Percentiles rank a stretch among this genome's conserved stretches.
These are phyloP conservation scores for Hemibagrus guttatus DNA, from an alignment of 2,797 vertebrate species.

Conservation along the genomic window DNA sequence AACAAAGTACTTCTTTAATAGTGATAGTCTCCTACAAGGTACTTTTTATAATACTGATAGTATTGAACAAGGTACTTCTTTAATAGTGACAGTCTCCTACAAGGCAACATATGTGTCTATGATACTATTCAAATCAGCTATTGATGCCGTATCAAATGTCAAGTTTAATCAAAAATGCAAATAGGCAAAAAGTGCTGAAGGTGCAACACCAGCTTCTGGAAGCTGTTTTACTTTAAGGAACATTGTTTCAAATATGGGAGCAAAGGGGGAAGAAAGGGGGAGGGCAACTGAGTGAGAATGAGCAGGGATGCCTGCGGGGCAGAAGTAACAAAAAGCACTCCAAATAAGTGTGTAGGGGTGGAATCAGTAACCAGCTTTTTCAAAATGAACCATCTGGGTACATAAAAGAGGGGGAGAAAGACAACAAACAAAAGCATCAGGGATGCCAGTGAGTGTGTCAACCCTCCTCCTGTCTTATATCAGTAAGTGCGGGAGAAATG, in stretches of 20 bases:
- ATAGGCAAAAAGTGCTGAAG: conserved; percentile 2
- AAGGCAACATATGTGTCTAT: not conserved
- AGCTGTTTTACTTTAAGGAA: conserved; percentile 24
- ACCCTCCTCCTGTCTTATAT: conserved; percentile 59
- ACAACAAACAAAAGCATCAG: conserved; percentile 76
- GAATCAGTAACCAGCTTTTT: conserved; percentile 68
- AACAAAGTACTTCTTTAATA: too few species aligned
- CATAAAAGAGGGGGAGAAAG: conserved; percentile 66
- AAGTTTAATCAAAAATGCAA: conserved; percentile 6
- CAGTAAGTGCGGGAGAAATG: conserved; percentile 37
- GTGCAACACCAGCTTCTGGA: conserved; percentile 18
- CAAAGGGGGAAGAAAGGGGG: not conserved
- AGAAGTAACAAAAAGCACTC: conserved; percentile 39
- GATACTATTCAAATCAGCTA: not conserved
- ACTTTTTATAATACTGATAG: too few species aligned
- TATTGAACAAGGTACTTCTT: too few species aligned
- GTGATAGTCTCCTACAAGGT: too few species aligned
- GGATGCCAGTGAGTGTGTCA: conserved; percentile 70
- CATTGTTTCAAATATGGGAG: conserved; percentile 32
- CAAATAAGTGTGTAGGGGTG: conserved; percentile 54
- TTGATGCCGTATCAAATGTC: not conserved
- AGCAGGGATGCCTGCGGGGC: conserved; percentile 48
- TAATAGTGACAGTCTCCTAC: too few species aligned
- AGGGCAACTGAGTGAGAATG: conserved; percentile 34
- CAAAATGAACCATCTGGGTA: conserved; percentile 82